Evolutionary conservation across 2,888 invertebrate genomes (phyloP).

Genomic region (Pammene fasciana): DNA sequence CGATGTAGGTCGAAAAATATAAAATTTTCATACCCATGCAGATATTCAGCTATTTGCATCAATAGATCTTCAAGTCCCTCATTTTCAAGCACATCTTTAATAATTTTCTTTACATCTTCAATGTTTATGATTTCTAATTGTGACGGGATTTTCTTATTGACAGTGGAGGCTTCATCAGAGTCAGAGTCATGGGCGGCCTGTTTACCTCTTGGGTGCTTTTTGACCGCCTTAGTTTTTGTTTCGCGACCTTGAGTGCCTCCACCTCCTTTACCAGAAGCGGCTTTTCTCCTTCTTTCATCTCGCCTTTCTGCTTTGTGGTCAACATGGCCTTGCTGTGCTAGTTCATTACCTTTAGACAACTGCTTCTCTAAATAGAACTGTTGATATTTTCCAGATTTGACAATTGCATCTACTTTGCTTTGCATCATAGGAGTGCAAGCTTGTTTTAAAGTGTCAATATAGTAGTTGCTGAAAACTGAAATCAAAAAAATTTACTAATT

Average conservation of each 20-base stretch:
- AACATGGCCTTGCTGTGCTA: slow-evolving; percentile 62
- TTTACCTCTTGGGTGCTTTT: slow-evolving; percentile 88
- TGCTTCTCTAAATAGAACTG: slow-evolving; percentile 88
- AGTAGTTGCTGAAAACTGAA: slow-evolving; percentile 85
- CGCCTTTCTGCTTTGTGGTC: slow-evolving; percentile 88
- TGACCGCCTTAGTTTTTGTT: slow-evolving; percentile 96
- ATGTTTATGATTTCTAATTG: slow-evolving; percentile 85
- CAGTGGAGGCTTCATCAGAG: slow-evolving; percentile 84
- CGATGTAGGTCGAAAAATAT: background rate
- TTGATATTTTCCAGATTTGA: slow-evolving; percentile 90
- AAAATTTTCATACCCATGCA: slow-evolving; percentile 83
- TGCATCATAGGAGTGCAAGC: slow-evolving; percentile 86
- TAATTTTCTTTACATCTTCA: slow-evolving; percentile 86
- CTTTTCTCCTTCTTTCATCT: slow-evolving; percentile 95
- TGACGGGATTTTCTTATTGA: slow-evolving; percentile 68
- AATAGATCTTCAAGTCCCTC: slow-evolving; percentile 89
- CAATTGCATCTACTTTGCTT: slow-evolving; percentile 86
- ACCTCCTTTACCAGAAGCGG: slow-evolving; percentile 93
- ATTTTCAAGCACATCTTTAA: slow-evolving; percentile 85
- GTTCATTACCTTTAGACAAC: slow-evolving; percentile 74
- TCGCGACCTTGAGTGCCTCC: slow-evolving; percentile 97
- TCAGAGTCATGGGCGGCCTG: slow-evolving; percentile 85
- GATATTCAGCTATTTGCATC: slow-evolving; percentile 86
- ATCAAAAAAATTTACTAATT: too few relatives aligned
- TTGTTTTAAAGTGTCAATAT: slow-evolving; percentile 86